phyloP scores from a whole-genome alignment of 2,888 invertebrate genomes.

The Eilema depressum region DNA sequence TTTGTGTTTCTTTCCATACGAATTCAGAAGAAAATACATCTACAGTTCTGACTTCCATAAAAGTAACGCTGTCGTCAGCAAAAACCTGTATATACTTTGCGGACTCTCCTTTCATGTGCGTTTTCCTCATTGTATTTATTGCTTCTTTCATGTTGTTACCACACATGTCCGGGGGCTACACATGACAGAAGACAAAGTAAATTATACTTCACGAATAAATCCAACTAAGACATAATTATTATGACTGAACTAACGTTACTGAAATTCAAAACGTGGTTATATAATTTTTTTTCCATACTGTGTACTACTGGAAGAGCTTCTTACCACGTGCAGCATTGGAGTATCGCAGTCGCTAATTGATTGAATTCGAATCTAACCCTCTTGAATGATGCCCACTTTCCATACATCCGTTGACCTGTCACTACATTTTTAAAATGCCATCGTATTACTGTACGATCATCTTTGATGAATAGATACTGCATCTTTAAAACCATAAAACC shows the following conservation, averaged over 20 bases:
- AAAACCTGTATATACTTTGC: slow-evolving; percentile 3
- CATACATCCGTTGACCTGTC: no score
- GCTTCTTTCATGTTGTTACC: slow-evolving; percentile 15
- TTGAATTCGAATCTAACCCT: no score
- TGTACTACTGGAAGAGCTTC: no score
- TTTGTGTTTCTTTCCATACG: background rate
- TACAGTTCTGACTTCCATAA: background rate
- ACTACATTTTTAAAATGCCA: no score
- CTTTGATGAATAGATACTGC: no score
- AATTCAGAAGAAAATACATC: background rate
- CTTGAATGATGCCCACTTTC: no score
- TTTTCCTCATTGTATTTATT: slow-evolving; percentile 15
- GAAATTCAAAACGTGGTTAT: background rate
- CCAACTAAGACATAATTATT: background rate
- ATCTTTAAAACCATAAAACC: no score
- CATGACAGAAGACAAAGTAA: background rate
- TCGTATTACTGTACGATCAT: no score
- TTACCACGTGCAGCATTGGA: no score
- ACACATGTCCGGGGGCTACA: background rate
- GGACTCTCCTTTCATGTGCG: slow-evolving; percentile 5
- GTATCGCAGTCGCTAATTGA: no score
- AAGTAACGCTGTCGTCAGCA: slow-evolving; percentile 13
- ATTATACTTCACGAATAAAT: background rate
- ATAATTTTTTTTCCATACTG: no score
- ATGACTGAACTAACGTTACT: background rate